phyloP scores from a whole-genome alignment of 2,888 invertebrate genomes.

The Gasteruption jaculator region DNA sequence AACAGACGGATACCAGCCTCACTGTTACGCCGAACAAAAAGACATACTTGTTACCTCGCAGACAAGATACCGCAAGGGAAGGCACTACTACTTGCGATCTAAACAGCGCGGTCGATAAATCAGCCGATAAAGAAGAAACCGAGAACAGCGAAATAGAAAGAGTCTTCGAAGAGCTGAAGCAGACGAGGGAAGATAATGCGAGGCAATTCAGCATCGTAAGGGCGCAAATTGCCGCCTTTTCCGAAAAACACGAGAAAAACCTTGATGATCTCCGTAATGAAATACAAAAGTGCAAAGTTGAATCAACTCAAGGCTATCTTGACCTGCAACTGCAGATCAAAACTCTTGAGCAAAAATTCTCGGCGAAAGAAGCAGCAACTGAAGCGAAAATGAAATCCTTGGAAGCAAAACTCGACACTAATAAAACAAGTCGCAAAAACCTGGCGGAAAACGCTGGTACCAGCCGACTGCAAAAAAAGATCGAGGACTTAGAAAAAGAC shows the following conservation, averaged over 20 bases:
- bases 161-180: conserved; percentile 9
- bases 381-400: conserved; percentile 4
- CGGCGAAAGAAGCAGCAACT: conserved; percentile 3
- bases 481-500: conserved; percentile 10
- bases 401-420: conserved; percentile 3
- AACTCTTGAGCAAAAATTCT: conserved; percentile 7
- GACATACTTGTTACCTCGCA: neutral
- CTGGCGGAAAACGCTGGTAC: neutral
- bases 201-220: conserved; percentile 7
- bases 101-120: no score
- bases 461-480: conserved; percentile 3
- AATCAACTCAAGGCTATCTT: conserved; percentile 3
- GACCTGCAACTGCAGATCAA: conserved; percentile 9
- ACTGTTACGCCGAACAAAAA: conserved; percentile 9
- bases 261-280: conserved; percentile 2
- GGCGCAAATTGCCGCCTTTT: conserved; percentile 8
- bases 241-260: conserved; percentile 6
- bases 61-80: neutral
- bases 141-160: conserved; percentile 5
- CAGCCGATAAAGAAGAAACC: conserved; percentile 5
- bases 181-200: conserved; percentile 11
- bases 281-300: conserved; percentile 10
- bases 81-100: neutral
- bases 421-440: neutral
- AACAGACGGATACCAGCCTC: conserved; percentile 8